Base-by-base conservation (phyloP, 92 coral and sea anemone genomes). In the Isaurus tuberculatus region DNA sequence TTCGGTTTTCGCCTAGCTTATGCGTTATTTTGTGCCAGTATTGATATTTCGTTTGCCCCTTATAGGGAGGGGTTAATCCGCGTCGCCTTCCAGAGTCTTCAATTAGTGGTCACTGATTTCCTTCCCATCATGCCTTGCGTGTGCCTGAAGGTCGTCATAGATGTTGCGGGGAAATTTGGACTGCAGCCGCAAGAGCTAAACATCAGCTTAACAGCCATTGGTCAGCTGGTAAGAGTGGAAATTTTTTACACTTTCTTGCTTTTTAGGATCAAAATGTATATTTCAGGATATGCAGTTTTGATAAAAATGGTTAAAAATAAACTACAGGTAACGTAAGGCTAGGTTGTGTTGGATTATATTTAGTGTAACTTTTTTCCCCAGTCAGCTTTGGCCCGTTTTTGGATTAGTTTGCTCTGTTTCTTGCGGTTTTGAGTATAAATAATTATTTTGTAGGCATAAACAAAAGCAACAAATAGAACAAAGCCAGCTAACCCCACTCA, bases 101-200 rank as follows among this genome's bases (percentile, higher is more conserved):
- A 97, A 87, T 72, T 97, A 22, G 98, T 97, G 33, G 97, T 97
- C 17, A 94, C 99, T 0, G 99, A 97, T 86, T 97, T 94, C 85
- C 97, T 97, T 81, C 98, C 98, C 86, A 77, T 94, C 86, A 97
- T 97, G 96, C 98, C 99, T 67, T 91, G 98, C 91, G 90, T 98
- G 63, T 88, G 92, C 70, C 87, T 97, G n/a, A 94, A 94, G 85
- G 98, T 97, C 4, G 97, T 97, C 84, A 90, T 97, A 23, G 99
- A 97, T 69, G 99, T 97, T 65, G 99, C 94, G 40, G 99, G 99
- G 64, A 97, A 97, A 80, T 97, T 94, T 75, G 99, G 99, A 33
- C 88, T 94, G 75, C 99, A 97, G 84, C 98, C 99, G 2, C 97
- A 94, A 37, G 99, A 97, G 63, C 89, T 97, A 8, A 97, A 97